A percentile compares a stretch with the other conserved stretches of the same genome.
These are phyloP conservation scores for Glyphotaelius pellucidus DNA, from an alignment of 2,888 invertebrate genomes.

Conservation along the genomic window DNA sequence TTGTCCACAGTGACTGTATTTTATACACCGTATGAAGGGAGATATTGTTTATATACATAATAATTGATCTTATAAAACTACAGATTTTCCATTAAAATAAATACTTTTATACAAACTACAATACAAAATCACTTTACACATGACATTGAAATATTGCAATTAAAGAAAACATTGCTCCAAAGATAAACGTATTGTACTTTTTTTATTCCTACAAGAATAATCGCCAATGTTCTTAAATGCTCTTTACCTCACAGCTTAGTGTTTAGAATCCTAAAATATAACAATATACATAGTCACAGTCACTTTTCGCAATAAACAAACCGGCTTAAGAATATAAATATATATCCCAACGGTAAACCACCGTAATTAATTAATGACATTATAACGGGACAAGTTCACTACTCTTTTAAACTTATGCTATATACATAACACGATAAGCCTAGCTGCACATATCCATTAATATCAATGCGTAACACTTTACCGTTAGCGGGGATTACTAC, in stretches of 20 bases:
- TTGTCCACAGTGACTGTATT: too few species aligned
- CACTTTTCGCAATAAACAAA: slow-evolving; percentile 53
- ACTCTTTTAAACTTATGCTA: slow-evolving; percentile 16
- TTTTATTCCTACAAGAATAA: not conserved
- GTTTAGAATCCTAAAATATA: not conserved
- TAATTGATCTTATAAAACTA: not conserved
- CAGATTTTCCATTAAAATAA: slow-evolving; percentile 17
- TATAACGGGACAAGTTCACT: slow-evolving; percentile 19
- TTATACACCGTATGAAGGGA: not conserved
- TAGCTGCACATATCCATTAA: slow-evolving; percentile 27
- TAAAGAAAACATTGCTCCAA: slow-evolving; percentile 12
- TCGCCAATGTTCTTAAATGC: not conserved
- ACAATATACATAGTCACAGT: slow-evolving; percentile 56
- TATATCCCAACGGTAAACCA: not conserved
- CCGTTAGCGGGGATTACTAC: slow-evolving; percentile 57
- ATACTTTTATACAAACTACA: not conserved
- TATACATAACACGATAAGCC: slow-evolving; percentile 36
- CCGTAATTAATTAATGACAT: slow-evolving; percentile 9
- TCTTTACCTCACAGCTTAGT: slow-evolving; percentile 9
- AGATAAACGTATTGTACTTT: slow-evolving; percentile 9
- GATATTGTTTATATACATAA: not conserved
- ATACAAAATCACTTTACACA: slow-evolving; percentile 22
- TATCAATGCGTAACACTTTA: not conserved
- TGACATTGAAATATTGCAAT: slow-evolving; percentile 32
- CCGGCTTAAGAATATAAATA: slow-evolving; percentile 28